A percentile compares a stretch with the other conserved stretches of the same genome.
Evolutionary conservation across 35 echinoderm and acorn worm species (phyloP).

Genomic region (Stichopus chloronotus): DNA sequence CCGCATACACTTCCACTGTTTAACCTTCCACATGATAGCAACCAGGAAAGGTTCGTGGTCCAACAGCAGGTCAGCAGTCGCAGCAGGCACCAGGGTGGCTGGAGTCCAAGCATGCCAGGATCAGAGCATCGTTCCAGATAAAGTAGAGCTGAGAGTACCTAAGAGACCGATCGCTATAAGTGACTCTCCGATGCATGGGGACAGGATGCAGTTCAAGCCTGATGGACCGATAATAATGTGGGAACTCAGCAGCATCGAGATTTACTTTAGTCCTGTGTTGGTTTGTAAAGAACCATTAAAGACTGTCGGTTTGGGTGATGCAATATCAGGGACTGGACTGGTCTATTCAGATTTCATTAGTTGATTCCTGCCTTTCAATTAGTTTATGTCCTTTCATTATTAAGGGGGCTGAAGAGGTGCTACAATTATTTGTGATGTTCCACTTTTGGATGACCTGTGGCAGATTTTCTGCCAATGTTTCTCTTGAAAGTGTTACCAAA

Average conservation of each 20-base stretch:
- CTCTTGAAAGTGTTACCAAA: too few relatives aligned
- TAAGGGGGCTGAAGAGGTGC: too few relatives aligned
- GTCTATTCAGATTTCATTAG: slow-evolving; percentile 74
- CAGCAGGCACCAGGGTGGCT: slow-evolving; percentile 69
- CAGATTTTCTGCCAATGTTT: too few relatives aligned
- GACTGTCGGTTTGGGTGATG: slow-evolving; percentile 94
- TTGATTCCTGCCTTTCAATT: neutral
- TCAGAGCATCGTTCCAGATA: slow-evolving; percentile 59
- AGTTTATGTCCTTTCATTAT: too few relatives aligned
- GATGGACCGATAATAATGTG: slow-evolving; percentile 65
- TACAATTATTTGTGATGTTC: too few relatives aligned
- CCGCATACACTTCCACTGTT: slow-evolving; percentile 88
- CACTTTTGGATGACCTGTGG: too few relatives aligned
- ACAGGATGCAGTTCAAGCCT: slow-evolving; percentile 69
- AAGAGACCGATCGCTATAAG: slow-evolving; percentile 74
- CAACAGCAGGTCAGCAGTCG: slow-evolving; percentile 83
- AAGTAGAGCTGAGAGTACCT: slow-evolving; percentile 82
- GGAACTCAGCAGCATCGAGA: slow-evolving; percentile 69
- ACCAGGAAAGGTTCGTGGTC: slow-evolving; percentile 68
- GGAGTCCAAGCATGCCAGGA: slow-evolving; percentile 83
- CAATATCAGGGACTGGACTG: slow-evolving; percentile 91
- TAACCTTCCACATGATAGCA: slow-evolving; percentile 89
- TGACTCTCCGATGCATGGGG: slow-evolving; percentile 56
- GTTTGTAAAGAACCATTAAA: slow-evolving; percentile 92
- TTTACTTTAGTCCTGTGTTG: slow-evolving; percentile 92